A percentile compares a stretch with the other conserved stretches of the same genome.
phyloP scores from a whole-genome alignment of 2,888 invertebrate species.

The Eucera pruinosa region DNA sequence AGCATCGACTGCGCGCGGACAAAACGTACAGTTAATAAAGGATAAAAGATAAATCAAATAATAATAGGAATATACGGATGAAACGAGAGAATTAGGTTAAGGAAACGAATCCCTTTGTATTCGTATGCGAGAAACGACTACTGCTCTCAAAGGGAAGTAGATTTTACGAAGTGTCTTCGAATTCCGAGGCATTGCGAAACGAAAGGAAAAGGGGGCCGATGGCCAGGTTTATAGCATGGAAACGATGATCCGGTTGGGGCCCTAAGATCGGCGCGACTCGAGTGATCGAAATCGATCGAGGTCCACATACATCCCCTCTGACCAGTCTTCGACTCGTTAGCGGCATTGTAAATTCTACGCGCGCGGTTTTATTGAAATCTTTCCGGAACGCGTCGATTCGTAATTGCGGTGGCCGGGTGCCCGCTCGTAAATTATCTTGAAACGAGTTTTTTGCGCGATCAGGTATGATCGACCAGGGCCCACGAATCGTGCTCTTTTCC shows the following conservation, averaged over 20 bases:
- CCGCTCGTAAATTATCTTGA: slow-evolving; percentile 43
- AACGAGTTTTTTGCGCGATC: slow-evolving; percentile 45
- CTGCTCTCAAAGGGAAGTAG: too few species aligned
- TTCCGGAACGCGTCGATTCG: slow-evolving; percentile 45
- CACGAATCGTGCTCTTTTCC: slow-evolving; percentile 1
- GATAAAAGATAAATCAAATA: too few species aligned
- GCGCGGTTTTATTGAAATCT: slow-evolving; percentile 53
- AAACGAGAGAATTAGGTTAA: too few species aligned
- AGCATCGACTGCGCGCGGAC: too few species aligned
- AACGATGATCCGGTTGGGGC: slow-evolving; percentile 23
- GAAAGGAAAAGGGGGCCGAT: background rate
- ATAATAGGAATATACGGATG: too few species aligned
- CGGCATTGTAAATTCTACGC: slow-evolving; percentile 44
- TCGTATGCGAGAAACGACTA: too few species aligned
- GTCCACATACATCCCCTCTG: slow-evolving; percentile 15
- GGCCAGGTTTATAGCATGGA: slow-evolving; percentile 37
- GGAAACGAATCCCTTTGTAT: too few species aligned
- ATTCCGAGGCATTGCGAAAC: too few species aligned
- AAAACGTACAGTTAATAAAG: too few species aligned
- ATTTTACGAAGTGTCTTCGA: too few species aligned
- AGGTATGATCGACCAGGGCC: slow-evolving; percentile 34
- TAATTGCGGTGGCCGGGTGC: slow-evolving; percentile 32
- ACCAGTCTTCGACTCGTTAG: slow-evolving; percentile 38
- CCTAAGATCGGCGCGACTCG: slow-evolving; percentile 13
- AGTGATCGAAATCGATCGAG: slow-evolving; percentile 60